Evolutionary conservation across 2,113 vertebrate species (phyloP).

Genomic region (Platanista minor): DNA sequence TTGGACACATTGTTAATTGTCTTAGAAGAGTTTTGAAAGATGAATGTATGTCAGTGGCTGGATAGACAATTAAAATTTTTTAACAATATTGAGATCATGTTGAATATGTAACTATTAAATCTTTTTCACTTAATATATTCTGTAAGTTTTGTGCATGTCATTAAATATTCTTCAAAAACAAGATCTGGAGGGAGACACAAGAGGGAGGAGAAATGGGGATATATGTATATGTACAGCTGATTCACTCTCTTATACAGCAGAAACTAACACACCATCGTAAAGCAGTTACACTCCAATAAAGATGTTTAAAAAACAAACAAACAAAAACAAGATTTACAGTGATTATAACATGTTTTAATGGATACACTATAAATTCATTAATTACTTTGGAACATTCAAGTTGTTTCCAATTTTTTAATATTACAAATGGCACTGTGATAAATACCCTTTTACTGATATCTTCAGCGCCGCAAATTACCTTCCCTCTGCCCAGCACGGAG

Average conservation of each 20-base stretch:
- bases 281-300: no score
- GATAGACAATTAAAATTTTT: background rate
- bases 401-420: background rate
- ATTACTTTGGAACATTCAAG: background rate
- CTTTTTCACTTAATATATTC: background rate
- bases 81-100: background rate
- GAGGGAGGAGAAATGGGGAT: no score
- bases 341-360: background rate
- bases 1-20: background rate
- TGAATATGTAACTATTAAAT: background rate
- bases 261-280: no score
- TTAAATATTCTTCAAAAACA: conserved; percentile 1
- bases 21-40: background rate
- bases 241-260: no score
- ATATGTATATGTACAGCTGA: no score
- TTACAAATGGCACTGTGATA: background rate
- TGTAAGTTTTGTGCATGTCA: background rate
- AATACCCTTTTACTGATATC: background rate
- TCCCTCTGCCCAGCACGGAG: background rate
- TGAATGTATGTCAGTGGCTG: background rate
- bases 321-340: background rate
- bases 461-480: background rate
- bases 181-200: background rate
- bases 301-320: background rate
- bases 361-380: background rate